Percentiles rank a stretch among this genome's conserved stretches.
Conservation (phyloP, 2,113 vertebrate genomes). For the Sphaerodactylus townsendi region DNA sequence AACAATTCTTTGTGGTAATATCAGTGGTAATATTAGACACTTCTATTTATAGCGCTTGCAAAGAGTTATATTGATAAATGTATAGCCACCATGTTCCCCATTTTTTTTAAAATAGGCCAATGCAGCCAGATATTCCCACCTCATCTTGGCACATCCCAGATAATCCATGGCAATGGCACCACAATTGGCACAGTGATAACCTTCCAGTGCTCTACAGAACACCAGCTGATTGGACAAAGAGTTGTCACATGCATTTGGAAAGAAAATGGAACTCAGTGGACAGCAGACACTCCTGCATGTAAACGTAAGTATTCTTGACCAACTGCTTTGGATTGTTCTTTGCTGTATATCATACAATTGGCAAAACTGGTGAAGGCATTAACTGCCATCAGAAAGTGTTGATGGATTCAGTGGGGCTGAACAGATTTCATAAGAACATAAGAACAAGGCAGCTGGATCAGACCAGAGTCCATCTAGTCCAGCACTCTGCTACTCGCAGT, state of each 20-base stretch:
- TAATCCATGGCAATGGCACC: conserved; percentile 84
- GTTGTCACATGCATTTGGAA: conserved; percentile 79
- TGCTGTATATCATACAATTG: accelerated
- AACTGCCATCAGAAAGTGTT: no score
- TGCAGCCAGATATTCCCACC: conserved; percentile 77
- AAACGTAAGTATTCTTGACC: conserved; percentile 76
- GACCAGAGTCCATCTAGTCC: no score
- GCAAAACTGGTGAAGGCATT: no score
- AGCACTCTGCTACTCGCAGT: no score
- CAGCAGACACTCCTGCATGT: conserved; percentile 77
- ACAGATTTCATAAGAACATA: no score
- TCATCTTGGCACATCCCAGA: conserved; percentile 72
- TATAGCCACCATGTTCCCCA: accelerated
- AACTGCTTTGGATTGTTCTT: accelerated
- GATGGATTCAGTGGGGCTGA: conserved; percentile 3
- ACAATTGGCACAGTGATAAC: conserved; percentile 80
- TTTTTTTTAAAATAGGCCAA: conserved; percentile 65
- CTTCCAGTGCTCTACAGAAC: conserved; percentile 81
- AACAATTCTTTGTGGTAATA: not conserved
- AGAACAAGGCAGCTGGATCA: no score
- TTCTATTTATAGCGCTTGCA: not conserved
- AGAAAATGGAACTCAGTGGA: conserved; percentile 80
- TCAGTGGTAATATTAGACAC: not conserved
- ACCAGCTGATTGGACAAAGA: conserved; percentile 78
- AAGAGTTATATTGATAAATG: not conserved